Conservation (phyloP, 1,140 invertebrate species). For the Antheraea mylitta region DNA sequence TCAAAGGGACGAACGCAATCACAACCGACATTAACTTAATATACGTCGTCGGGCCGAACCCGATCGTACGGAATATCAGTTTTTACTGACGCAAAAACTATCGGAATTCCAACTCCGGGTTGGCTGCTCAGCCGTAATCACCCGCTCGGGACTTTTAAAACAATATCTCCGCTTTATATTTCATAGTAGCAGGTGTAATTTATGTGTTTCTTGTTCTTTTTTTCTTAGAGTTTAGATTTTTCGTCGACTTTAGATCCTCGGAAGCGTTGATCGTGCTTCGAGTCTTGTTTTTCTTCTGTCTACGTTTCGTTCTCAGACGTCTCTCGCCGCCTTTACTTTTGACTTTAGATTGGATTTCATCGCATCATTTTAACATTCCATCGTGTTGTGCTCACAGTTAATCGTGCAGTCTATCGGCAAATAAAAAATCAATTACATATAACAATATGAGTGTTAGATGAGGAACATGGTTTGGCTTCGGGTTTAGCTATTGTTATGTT, state of each 20-base stretch:
- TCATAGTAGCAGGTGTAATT: constrained; percentile 66
- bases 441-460: constrained; percentile 45
- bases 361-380: constrained; percentile 39
- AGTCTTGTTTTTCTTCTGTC: constrained; percentile 74
- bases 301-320: constrained; percentile 56
- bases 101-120: constrained; percentile 66
- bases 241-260: constrained; percentile 38
- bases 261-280: constrained; percentile 50
- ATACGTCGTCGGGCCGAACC: constrained; percentile 56
- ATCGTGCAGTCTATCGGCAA: constrained; percentile 36
- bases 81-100: constrained; percentile 76
- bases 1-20: constrained; percentile 52
- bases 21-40: constrained; percentile 65
- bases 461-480: constrained; percentile 39
- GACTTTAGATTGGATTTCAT: constrained; percentile 64
- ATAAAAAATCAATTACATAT: constrained; percentile 58
- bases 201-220: constrained; percentile 52
- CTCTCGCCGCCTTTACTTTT: constrained; percentile 63
- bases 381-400: constrained; percentile 39
- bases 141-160: constrained; percentile 65
- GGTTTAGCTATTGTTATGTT: constrained; percentile 49
- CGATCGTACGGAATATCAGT: constrained; percentile 70
- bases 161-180: constrained; percentile 67
- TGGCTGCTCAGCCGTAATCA: constrained; percentile 59
- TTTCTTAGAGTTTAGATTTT: constrained; percentile 55